Base-by-base conservation (phyloP, 2,888 invertebrate species). In the Cyclophora albipunctata region DNA sequence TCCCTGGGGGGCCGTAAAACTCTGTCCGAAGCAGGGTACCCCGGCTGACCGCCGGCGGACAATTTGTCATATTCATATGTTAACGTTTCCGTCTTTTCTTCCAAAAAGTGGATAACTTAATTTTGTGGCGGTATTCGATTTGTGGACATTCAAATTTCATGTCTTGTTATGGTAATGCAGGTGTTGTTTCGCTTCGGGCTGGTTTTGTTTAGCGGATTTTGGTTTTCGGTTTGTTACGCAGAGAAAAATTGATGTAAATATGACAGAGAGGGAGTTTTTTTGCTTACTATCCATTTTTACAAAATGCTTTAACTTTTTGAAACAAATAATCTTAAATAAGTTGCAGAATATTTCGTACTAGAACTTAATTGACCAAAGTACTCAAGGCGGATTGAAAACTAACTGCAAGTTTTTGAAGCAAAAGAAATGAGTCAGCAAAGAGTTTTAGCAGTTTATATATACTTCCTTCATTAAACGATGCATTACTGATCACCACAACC, bases 31-130 rank as follows among this genome's bases (percentile, higher is more conserved):
- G 69, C 71, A 62, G 81, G 75, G 74, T 75, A 76, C 71, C 76
- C 77, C 73, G 68, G 73, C 80, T 75, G 81, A 79, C 84, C 84
- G 75, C 78, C 73, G 73, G 67, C 81, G 76, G 76, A 86, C 89
- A 88, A 88, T 89, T 89, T 89, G 89, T 89, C 89, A 89, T 89
- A 89, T 89, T 89, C 88, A 88, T 88, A 88, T 87, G 88, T 88
- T 87, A 88, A 88, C 87, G 84, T 83, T 81, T 65, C 77, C 85
- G 82, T 84, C 86, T 87, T 86, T 86, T 87, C 86, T 86, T 86
- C 82, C 84, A 85, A 87, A 88, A 87, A 86, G 84, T 82, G 84
- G 84, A 83, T 87, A 88, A 86, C 85, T 86, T 85, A 83, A 86
- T 87, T 84, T 81, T 74, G 72, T 63, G 61, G 72, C 77, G 72